Evolutionary conservation across 1,140 invertebrate genomes (phyloP).

Genomic region (Palaemon carinicauda): DNA sequence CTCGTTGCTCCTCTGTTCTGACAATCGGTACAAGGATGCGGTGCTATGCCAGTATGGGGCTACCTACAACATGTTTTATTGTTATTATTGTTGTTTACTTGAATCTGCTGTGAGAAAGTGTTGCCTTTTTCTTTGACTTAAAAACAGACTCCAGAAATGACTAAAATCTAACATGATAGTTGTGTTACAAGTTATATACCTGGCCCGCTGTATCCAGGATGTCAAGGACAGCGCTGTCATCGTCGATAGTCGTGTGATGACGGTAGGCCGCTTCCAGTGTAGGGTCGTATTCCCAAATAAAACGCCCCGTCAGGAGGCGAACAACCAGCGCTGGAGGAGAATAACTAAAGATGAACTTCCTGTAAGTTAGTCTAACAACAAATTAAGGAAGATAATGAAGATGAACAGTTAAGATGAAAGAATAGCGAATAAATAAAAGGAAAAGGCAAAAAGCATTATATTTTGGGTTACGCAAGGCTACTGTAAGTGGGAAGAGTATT

Average conservation of each 20-base stretch:
- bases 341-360: not conserved
- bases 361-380: not conserved
- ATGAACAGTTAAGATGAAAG: not conserved
- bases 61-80: too few species aligned
- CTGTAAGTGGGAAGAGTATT: too few species aligned
- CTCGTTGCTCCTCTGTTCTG: too few species aligned
- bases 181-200: not conserved
- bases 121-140: too few species aligned
- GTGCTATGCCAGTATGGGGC: too few species aligned
- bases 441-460: not conserved
- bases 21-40: too few species aligned
- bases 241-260: slow-evolving; percentile 38
- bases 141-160: too few species aligned
- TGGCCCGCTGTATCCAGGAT: slow-evolving; percentile 33
- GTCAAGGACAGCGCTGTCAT: slow-evolving; percentile 35
- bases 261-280: slow-evolving; percentile 45
- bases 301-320: slow-evolving; percentile 54
- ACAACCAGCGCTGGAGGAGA: slow-evolving; percentile 53
- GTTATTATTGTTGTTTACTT: too few species aligned
- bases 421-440: not conserved
- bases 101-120: too few species aligned
- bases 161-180: not conserved
- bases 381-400: not conserved
- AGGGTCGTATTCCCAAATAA: slow-evolving; percentile 59
- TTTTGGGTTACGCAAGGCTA: not conserved